Percentiles rank a stretch among this genome's conserved stretches.
These are phyloP conservation scores for Nannobrachium achirus DNA, from an alignment of 2,113 vertebrate genomes.

Conservation along the genomic window DNA sequence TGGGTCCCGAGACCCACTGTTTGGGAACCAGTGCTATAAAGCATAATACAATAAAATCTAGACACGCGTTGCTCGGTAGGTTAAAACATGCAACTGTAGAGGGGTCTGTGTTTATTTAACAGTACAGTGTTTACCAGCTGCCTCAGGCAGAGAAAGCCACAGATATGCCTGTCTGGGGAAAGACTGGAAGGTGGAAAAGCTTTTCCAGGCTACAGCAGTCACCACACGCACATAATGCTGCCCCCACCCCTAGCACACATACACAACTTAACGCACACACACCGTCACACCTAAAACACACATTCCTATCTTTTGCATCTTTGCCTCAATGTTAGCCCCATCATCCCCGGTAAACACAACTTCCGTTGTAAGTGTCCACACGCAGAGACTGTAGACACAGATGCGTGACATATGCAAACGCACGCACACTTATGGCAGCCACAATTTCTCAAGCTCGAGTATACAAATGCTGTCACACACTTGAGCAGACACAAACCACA, in stretches of 20 bases:
- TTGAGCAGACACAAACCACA: slow-evolving; percentile 2
- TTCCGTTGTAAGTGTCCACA: not conserved
- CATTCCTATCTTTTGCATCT: slow-evolving; percentile 44
- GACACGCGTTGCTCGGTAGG: not conserved
- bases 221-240: not conserved
- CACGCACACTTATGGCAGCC: not conserved
- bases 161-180: slow-evolving; percentile 28
- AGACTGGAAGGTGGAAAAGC: not conserved
- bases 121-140: slow-evolving; percentile 26
- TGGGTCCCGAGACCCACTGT: no score
- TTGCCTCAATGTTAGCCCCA: slow-evolving; percentile 15
- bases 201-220: not conserved
- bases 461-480: not conserved
- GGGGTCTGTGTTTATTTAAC: slow-evolving; percentile 28
- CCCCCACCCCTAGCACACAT: slow-evolving; percentile 18
- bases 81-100: not conserved
- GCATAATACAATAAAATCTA: no score
- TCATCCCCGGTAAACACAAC: not conserved
- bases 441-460: not conserved
- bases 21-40: no score
- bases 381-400: slow-evolving; percentile 9
- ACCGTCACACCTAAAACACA: slow-evolving; percentile 32
- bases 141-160: slow-evolving; percentile 32
- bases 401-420: not conserved
- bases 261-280: slow-evolving; percentile 35